Base-by-base conservation (phyloP, 2,888 invertebrate genomes). In the Drosophila austrosaltans region DNA sequence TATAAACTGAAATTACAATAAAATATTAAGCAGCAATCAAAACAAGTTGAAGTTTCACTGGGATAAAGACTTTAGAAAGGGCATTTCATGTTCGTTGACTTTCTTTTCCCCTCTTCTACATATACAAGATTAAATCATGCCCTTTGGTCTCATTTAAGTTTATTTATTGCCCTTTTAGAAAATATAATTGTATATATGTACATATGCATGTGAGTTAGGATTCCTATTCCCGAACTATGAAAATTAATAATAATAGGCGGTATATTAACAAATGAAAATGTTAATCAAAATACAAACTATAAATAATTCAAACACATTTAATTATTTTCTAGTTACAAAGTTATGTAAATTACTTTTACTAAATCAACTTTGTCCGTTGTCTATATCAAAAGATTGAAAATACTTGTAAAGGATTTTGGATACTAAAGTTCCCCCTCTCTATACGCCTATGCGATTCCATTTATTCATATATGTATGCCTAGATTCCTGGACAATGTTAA, bases 1-100 rank as follows among this genome's bases (percentile, higher is more conserved):
- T 48, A 25, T 48, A 48, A 48, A 48, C 48, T 48, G 48, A 48
- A 22, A 48, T 48, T 10, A 48, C 22, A 25, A 22, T 10, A 48
- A 48, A 48, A 3, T 25, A 7, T 22, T 5, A 48, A 48, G 48
- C 48, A 48, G 48, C 25, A 48, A 48, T 48, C 10, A 48, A 48
- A 25, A 25, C 5, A 48, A n/a, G 48, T 12, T 48, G 25, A 25
- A 12, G 48, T 48, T 25, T 48, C 10, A 16, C 8, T 39, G 12
- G 39, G 3, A 12, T 0, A 39, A 28, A 28, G 28, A 0, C 20
- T 8, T 8, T 44, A 2, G 8, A 22, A 20, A 48, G 48, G 12
- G 48, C 22, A 25, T 48, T 48, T 4, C 1, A 25, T 10, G 25
- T 48, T 48, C 22, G 48, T 48, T 25, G 22, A 5, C 10, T 10